Conservation (phyloP, 2,113 vertebrate genomes). For the Nanorana parkeri region DNA sequence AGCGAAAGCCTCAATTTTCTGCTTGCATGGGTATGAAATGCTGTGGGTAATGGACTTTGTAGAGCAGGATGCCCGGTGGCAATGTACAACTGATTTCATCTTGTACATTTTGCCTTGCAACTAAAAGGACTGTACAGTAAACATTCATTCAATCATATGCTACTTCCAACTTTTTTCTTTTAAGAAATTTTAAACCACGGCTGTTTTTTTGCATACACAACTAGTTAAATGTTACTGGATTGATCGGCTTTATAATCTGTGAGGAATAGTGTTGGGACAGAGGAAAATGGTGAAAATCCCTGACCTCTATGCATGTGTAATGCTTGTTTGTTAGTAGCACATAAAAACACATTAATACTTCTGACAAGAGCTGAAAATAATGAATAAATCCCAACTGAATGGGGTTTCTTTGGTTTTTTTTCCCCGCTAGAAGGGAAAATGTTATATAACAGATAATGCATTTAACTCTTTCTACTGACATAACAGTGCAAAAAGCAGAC, state of each 20-base stretch:
- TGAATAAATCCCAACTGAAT: background rate
- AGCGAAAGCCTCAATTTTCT: conserved; percentile 38
- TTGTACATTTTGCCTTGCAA: conserved; percentile 33
- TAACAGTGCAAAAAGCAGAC: background rate
- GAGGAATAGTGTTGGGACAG: conserved; percentile 7
- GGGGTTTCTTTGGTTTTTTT: background rate
- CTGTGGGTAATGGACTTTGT: conserved; percentile 24
- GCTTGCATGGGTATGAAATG: conserved; percentile 38
- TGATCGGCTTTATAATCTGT: conserved; percentile 18
- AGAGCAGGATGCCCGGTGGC: conserved; percentile 19
- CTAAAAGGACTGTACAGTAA: conserved; percentile 24
- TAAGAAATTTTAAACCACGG: background rate
- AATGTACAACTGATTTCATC: conserved; percentile 39
- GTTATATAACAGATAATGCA: conserved; percentile 4
- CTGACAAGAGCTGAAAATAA: conserved; percentile 1
- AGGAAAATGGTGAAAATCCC: conserved; percentile 12
- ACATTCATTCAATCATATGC: conserved; percentile 31
- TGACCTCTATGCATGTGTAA: conserved; percentile 45
- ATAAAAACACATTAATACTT: conserved; percentile 13
- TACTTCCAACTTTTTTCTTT: background rate
- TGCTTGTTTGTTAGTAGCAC: conserved; percentile 11
- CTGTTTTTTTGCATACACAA: conserved; percentile 11
- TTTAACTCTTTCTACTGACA: background rate
- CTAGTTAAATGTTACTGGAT: conserved; percentile 38
- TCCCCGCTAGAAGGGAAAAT: background rate